phyloP scores from a whole-genome alignment of 2,888 invertebrate genomes.

The Sialis fuliginosa region DNA sequence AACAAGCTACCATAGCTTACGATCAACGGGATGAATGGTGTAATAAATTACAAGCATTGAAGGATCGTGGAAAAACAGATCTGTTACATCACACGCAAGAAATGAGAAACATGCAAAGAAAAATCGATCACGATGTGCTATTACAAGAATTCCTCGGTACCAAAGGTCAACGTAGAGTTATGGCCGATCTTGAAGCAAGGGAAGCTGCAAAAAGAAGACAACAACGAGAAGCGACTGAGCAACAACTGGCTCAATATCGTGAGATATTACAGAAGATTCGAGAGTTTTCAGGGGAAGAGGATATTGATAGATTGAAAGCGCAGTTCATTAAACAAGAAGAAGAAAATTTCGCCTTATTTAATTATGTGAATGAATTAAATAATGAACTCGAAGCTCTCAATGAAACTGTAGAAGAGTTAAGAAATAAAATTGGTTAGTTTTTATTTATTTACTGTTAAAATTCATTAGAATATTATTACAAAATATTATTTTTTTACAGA shows the following conservation, averaged over 20 bases:
- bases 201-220: constrained; percentile 50
- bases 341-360: constrained; percentile 81
- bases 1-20: constrained; percentile 74
- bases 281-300: constrained; percentile 41
- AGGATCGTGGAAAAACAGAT: constrained; percentile 61
- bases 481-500: constrained; percentile 21
- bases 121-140: constrained; percentile 70
- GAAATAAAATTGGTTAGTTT: constrained; percentile 38
- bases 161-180: constrained; percentile 60
- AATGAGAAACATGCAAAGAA: constrained; percentile 72
- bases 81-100: constrained; percentile 51
- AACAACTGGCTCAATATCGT: constrained; percentile 53
- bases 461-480: not conserved
- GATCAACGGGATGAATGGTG: constrained; percentile 74
- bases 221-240: constrained; percentile 48
- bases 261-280: constrained; percentile 59
- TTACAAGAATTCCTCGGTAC: constrained; percentile 70
- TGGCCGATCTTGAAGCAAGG: constrained; percentile 55
- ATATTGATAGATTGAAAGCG: constrained; percentile 46
- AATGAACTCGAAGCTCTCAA: constrained; percentile 60
- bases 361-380: constrained; percentile 79
- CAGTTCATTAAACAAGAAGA: constrained; percentile 74
- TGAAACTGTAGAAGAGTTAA: constrained; percentile 44
- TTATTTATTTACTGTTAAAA: not conserved
- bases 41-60: constrained; percentile 60